These are phyloP conservation scores for Notothenia coriiceps DNA, from an alignment of 2,113 vertebrate species.

Conservation along the genomic window DNA sequence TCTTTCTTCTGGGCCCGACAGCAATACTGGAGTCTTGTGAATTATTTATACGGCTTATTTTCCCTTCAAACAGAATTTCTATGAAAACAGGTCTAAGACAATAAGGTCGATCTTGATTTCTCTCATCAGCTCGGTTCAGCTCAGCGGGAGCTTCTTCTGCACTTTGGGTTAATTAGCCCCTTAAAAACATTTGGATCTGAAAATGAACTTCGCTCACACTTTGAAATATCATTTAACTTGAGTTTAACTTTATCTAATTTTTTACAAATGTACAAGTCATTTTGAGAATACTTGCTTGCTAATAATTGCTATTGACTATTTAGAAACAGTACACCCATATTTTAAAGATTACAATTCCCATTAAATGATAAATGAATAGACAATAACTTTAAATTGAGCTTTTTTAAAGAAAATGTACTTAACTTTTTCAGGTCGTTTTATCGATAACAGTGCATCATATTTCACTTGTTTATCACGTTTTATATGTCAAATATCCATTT, in stretches of 20 bases:
- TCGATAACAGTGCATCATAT: background rate
- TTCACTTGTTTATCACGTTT: background rate
- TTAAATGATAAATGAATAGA: no score
- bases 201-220: background rate
- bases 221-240: background rate
- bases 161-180: constrained; percentile 3
- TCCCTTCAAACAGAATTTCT: constrained; percentile 40
- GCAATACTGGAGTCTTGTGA: constrained; percentile 34
- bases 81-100: constrained; percentile 57
- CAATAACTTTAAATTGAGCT: no score
- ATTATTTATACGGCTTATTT: constrained; percentile 57
- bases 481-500: background rate
- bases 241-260: background rate
- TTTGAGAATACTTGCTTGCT: no score
- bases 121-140: constrained; percentile 22
- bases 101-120: constrained; percentile 48
- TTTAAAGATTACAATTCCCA: no score
- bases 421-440: background rate
- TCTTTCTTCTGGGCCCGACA: constrained; percentile 35
- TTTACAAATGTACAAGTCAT: no score
- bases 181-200: background rate
- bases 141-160: constrained; percentile 42
- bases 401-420: background rate
- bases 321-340: no score
- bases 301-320: no score